Evolutionary conservation across 2,113 vertebrate genomes (phyloP).

Genomic region (Heterotis niloticus): DNA sequence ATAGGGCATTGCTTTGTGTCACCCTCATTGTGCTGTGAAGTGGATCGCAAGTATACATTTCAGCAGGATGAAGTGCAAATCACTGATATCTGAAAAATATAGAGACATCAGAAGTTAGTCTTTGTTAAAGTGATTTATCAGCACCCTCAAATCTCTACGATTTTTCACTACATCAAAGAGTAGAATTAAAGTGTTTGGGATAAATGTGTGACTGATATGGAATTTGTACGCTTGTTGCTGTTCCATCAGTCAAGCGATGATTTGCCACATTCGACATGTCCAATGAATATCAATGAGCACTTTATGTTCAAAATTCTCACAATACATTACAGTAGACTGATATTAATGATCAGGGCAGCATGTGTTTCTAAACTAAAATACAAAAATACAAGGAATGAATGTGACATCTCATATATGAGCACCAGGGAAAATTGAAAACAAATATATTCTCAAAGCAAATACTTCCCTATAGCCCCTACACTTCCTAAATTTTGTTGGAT

Average conservation of each 20-base stretch:
- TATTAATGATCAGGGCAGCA: slow-evolving; percentile 4
- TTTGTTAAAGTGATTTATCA: slow-evolving; percentile 9
- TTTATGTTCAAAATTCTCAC: neutral
- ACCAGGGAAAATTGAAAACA: neutral
- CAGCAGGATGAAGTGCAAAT: slow-evolving; percentile 10
- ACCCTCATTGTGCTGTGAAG: too few species aligned
- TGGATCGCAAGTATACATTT: slow-evolving; percentile 7
- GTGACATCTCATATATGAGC: neutral
- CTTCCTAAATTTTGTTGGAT: neutral
- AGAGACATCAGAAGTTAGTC: neutral
- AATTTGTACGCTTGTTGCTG: slow-evolving; percentile 10
- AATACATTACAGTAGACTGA: neutral
- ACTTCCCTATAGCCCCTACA: neutral
- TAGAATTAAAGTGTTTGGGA: slow-evolving; percentile 10
- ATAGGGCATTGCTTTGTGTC: too few species aligned
- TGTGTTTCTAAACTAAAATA: slow-evolving; percentile 15
- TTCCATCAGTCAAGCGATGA: slow-evolving; percentile 10
- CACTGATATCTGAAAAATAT: neutral
- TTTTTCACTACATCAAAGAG: slow-evolving; percentile 7
- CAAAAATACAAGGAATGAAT: neutral
- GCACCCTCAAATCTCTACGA: neutral
- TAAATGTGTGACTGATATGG: slow-evolving; percentile 15
- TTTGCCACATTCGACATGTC: neutral
- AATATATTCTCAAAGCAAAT: neutral
- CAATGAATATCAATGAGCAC: slow-evolving; percentile 22